Conservation (phyloP, 2,113 vertebrate genomes). For the Asarcornis scutulata region DNA sequence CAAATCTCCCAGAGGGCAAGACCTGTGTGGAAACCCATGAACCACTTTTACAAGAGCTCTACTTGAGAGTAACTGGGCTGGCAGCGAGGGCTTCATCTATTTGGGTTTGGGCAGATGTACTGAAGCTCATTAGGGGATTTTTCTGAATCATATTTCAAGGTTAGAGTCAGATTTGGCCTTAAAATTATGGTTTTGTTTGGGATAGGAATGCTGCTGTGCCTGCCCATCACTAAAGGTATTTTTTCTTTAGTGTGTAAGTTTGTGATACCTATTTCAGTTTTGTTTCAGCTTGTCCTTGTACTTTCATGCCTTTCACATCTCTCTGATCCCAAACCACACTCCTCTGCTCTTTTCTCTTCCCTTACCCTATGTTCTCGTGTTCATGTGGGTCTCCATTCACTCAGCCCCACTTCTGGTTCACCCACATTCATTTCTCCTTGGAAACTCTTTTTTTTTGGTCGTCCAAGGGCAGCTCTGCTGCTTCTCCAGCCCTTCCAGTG, state of each 20-base stretch:
- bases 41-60: background rate
- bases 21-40: background rate
- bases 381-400: background rate
- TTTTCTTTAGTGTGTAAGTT: background rate
- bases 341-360: background rate
- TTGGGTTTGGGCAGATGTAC: background rate
- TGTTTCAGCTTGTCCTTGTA: background rate
- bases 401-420: background rate
- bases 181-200: background rate
- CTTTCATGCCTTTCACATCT: background rate
- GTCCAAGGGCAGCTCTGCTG: background rate
- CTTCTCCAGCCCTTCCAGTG: background rate
- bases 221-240: background rate
- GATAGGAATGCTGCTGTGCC: background rate
- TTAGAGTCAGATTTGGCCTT: background rate
- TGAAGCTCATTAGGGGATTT: background rate
- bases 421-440: background rate
- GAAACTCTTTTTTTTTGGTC: background rate
- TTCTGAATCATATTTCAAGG: background rate
- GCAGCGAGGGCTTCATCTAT: background rate
- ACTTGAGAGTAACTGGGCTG: background rate
- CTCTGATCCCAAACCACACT: background rate
- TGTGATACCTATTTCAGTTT: background rate
- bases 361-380: rapidly evolving
- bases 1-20: background rate